Conservation (phyloP, 2,888 invertebrate species). For the Muschampia staudingeri region DNA sequence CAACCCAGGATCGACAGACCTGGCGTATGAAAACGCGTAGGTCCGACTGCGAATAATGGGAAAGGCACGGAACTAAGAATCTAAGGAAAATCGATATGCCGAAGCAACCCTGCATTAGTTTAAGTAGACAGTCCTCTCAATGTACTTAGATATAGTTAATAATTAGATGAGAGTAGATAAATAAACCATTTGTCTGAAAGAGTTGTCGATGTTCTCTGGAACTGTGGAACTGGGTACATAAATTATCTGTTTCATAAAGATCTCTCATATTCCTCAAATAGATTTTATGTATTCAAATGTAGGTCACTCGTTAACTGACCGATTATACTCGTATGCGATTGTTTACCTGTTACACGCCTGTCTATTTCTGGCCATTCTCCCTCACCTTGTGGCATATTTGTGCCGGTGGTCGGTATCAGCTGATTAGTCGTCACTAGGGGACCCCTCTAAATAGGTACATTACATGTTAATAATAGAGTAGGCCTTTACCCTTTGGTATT, state of each 20-base stretch:
- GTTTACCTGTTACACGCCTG: constrained; percentile 34
- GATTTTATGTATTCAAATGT: background rate
- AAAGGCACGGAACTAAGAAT: too few species aligned
- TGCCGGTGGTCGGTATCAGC: background rate
- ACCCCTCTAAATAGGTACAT: background rate
- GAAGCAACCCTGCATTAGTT: too few species aligned
- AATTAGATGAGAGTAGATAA: too few species aligned
- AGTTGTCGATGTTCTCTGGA: background rate
- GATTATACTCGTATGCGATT: constrained; percentile 25
- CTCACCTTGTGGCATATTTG: constrained; percentile 33
- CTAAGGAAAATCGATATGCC: too few species aligned
- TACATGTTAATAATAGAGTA: background rate
- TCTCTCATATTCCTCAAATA: background rate
- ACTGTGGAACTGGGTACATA: too few species aligned
- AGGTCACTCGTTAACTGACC: constrained; percentile 38
- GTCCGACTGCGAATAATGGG: too few species aligned
- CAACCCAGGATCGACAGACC: too few species aligned
- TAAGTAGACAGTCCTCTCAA: too few species aligned
- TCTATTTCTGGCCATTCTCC: constrained; percentile 39
- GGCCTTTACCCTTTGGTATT: background rate
- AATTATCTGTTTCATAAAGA: too few species aligned
- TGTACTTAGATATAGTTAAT: too few species aligned
- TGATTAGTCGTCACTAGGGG: constrained; percentile 9
- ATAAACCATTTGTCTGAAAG: background rate
- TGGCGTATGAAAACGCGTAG: too few species aligned